Percentiles rank a stretch among this genome's conserved stretches.
phyloP scores from a whole-genome alignment of 2,797 vertebrate species.

The Knipowitschia caucasica region DNA sequence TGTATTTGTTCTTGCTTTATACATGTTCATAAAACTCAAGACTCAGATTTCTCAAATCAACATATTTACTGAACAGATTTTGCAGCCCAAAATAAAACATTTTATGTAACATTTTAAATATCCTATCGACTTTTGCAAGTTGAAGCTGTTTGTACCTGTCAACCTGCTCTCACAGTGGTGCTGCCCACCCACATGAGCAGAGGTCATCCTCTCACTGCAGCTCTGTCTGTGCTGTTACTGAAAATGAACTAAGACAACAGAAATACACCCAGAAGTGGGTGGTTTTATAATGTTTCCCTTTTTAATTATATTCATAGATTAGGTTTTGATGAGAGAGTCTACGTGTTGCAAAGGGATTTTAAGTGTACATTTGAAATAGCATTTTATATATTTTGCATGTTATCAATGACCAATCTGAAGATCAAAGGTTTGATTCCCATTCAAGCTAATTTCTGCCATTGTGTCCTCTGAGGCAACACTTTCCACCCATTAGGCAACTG shows the following conservation, averaged over 20 bases:
- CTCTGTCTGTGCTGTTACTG: slow-evolving; percentile 44
- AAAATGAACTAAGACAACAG: slow-evolving; percentile 45
- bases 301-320: slow-evolving; percentile 31
- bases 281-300: slow-evolving; percentile 46
- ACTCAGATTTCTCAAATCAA: not conserved
- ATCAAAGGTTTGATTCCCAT: no score
- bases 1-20: slow-evolving; percentile 53
- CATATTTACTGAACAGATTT: slow-evolving; percentile 3
- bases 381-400: no score
- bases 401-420: no score
- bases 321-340: slow-evolving; percentile 33
- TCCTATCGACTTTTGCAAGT: slow-evolving; percentile 43
- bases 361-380: not conserved
- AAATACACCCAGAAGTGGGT: slow-evolving; percentile 38
- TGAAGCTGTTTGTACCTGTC: slow-evolving; percentile 53
- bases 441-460: no score
- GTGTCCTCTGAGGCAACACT: no score
- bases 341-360: not conserved
- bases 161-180: slow-evolving; percentile 52
- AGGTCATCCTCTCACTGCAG: slow-evolving; percentile 52
- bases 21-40: slow-evolving; percentile 53
- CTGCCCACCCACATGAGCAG: slow-evolving; percentile 54
- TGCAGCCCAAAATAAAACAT: slow-evolving; percentile 23
- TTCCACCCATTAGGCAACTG: no score
- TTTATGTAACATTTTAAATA: slow-evolving; percentile 49